These are phyloP conservation scores for Troglohyphantes excavatus DNA, from an alignment of 2,888 invertebrate species.

Conservation along the genomic window DNA sequence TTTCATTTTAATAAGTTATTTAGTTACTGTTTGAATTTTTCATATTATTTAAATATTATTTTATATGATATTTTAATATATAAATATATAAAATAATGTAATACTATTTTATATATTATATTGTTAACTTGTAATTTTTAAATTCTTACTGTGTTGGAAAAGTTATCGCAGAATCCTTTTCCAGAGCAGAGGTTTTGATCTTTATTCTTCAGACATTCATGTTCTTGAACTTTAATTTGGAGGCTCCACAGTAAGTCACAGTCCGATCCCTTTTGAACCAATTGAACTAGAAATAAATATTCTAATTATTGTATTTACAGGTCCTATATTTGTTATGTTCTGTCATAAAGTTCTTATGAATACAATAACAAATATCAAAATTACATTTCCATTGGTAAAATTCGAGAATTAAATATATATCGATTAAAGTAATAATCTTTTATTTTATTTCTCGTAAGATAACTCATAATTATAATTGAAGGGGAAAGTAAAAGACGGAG, in stretches of 20 bases:
- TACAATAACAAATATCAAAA: no score
- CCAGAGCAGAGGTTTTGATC: conserved; percentile 69
- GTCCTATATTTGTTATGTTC: not conserved
- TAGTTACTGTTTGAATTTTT: no score
- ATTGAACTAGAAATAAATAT: not conserved
- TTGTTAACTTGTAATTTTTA: no score
- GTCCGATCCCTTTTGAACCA: not conserved
- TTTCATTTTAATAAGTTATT: no score
- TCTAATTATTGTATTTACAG: not conserved
- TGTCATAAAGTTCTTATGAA: not conserved
- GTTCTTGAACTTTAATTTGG: conserved; percentile 58
- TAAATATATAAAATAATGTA: not conserved
- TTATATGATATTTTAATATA: not conserved
- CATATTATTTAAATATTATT: not conserved
- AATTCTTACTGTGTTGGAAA: conserved; percentile 66
- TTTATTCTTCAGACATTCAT: conserved; percentile 69
- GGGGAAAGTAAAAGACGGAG: no score
- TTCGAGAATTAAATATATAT: no score
- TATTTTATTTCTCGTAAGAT: not conserved
- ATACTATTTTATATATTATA: not conserved
- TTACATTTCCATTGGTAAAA: no score
- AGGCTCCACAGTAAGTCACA: conserved; percentile 68
- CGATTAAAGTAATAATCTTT: not conserved
- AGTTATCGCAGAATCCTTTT: conserved; percentile 71
- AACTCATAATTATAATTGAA: no score